Evolutionary conservation across 2,888 invertebrate genomes (phyloP).

Genomic region (Eustalomyia histrio): DNA sequence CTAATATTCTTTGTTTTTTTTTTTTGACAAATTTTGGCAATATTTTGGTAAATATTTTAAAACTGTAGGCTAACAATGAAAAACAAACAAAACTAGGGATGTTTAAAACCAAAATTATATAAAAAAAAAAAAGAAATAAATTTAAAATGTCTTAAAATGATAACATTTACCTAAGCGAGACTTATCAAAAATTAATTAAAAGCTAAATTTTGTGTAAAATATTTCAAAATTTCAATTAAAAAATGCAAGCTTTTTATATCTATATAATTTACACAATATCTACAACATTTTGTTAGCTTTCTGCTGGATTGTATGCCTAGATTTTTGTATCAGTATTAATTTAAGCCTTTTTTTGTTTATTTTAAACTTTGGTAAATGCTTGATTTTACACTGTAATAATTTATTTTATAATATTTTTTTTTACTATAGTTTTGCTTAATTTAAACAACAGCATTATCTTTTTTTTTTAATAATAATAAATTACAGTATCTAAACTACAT

Average conservation of each 20-base stretch:
- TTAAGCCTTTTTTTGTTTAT: slow-evolving; percentile 55
- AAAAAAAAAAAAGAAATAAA: neutral
- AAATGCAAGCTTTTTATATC: slow-evolving; percentile 44
- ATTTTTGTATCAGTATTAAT: slow-evolving; percentile 12
- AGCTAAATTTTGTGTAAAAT: neutral
- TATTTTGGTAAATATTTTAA: neutral
- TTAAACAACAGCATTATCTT: slow-evolving; percentile 29
- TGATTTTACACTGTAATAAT: slow-evolving; percentile 8
- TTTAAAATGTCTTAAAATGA: neutral
- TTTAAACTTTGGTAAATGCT: slow-evolving; percentile 48
- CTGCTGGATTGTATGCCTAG: slow-evolving; percentile 22
- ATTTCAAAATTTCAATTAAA: neutral
- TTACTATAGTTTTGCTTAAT: slow-evolving; percentile 15
- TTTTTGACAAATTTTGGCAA: slow-evolving; percentile 5
- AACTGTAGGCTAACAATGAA: neutral
- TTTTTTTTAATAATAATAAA: slow-evolving; percentile 11
- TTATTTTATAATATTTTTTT: slow-evolving; percentile 24
- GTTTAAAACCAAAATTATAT: neutral
- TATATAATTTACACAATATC: slow-evolving; percentile 42
- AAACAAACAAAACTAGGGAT: neutral
- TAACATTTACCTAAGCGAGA: slow-evolving; percentile 34
- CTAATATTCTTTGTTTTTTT: slow-evolving; percentile 49
- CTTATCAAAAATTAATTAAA: slow-evolving; percentile 5
- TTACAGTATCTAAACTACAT: slow-evolving; percentile 30
- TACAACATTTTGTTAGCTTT: slow-evolving; percentile 31